phyloP scores from a whole-genome alignment of 2,797 vertebrate species.

The Mormyrops boulengeri region DNA sequence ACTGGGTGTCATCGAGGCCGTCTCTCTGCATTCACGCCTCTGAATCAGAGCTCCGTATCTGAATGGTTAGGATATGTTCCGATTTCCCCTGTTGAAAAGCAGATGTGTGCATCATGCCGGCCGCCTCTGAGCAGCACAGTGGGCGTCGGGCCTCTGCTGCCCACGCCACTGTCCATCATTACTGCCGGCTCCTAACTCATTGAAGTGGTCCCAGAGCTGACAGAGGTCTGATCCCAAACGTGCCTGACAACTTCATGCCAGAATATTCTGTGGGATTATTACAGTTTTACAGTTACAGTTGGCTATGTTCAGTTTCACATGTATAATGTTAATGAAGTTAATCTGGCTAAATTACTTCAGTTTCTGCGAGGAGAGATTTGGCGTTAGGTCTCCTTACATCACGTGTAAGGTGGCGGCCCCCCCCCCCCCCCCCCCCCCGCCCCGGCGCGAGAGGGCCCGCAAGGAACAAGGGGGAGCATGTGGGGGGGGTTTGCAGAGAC shows the following conservation, averaged over 20 bases:
- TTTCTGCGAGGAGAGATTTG: not conserved
- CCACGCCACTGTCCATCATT: not conserved
- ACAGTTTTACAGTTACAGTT: not conserved
- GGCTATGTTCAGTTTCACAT: not conserved
- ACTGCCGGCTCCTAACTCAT: not conserved
- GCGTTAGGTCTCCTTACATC: not conserved
- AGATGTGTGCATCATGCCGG: not conserved
- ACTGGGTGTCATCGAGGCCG: not conserved
- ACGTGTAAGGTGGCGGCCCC: constrained; percentile 21
- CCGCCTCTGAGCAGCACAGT: not conserved
- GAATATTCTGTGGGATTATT: not conserved
- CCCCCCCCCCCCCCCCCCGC: too few species aligned
- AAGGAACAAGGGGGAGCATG: too few species aligned
- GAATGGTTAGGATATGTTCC: not conserved
- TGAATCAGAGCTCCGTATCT: not conserved
- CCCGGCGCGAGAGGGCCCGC: too few species aligned
- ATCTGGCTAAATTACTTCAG: not conserved
- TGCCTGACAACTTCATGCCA: not conserved
- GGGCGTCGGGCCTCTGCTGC: not conserved
- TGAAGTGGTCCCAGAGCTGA: not conserved
- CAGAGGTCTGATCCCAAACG: not conserved
- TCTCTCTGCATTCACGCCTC: not conserved
- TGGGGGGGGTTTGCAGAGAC: too few species aligned
- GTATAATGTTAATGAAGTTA: not conserved
- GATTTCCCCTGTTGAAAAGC: not conserved